Conservation (phyloP, 2,888 invertebrate species). For the Machimus atricapillus region DNA sequence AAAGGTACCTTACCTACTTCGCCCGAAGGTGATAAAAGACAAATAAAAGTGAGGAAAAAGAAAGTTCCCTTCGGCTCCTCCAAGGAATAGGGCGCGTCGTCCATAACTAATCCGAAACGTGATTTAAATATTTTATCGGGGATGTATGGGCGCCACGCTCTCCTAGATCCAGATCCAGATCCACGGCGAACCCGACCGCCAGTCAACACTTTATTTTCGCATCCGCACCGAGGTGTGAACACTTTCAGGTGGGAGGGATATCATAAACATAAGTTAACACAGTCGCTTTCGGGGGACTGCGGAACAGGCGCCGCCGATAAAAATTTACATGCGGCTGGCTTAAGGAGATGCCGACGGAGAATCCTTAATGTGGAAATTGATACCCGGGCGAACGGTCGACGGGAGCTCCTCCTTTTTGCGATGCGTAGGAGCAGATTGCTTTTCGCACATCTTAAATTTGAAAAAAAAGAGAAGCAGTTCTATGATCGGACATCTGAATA, state of each 20-base stretch:
- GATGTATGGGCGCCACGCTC: neutral
- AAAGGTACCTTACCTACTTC: neutral
- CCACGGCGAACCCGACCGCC: neutral
- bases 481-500: neutral
- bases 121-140: slow-evolving; percentile 46
- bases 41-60: neutral
- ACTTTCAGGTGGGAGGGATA: neutral
- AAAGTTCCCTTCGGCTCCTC: neutral
- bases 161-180: neutral
- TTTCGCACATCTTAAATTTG: neutral
- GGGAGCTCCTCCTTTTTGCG: neutral
- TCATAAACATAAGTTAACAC: slow-evolving; percentile 25
- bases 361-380: neutral
- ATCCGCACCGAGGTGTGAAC: slow-evolving; percentile 21
- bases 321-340: slow-evolving; percentile 21
- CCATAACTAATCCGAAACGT: slow-evolving; percentile 46
- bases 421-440: neutral
- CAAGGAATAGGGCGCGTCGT: slow-evolving; percentile 18
- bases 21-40: slow-evolving; percentile 23
- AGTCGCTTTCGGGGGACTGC: neutral
- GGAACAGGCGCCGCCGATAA: neutral
- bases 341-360: neutral
- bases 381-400: neutral
- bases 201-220: slow-evolving; percentile 19
- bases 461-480: neutral